Base-by-base conservation (phyloP, 2,113 vertebrate genomes). In the Eptatretus burgeri region DNA sequence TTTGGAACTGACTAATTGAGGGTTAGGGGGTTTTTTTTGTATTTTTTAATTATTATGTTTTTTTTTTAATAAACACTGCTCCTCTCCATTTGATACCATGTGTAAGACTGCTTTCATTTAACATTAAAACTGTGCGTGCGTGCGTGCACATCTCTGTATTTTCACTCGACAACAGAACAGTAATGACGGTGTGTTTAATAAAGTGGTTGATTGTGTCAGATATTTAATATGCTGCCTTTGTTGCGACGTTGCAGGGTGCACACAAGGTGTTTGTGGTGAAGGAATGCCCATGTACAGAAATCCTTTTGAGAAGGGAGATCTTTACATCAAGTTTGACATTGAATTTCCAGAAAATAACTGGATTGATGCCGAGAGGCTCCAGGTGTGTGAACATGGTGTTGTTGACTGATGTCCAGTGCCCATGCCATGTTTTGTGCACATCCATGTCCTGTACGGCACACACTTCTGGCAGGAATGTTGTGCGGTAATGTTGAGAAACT, bases 221-320 rank as follows among this genome's bases (percentile, higher is more conserved):
- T 7, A 41, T 41, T 41, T 41, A 7, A 41, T 41, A 11, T 60
- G 9, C n/a, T 12, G 56, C n/a, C 56, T 13, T 67, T 11, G 20
- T 56, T 56, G 17, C 41, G 14, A 12, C 65, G 65, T 66, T 67
- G 11, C 71, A 96, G 91, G 85, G 20, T 85, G 77, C 71, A 74
- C 85, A 67, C 80, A 84, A 51, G 80, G 95, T 64, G 85, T 94
- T 66, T 76, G 81, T 69, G 85, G 82, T 62, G 91, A 98, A 73
- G 89, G 91, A 68, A 98, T 96, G 91, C 89, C 91, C 49, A 85
- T 93, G 66, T 98, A 94, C 70, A 85, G 87, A 69, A 96, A 96
- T 73, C 89, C 89, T 3, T 98, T 98, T 76, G 86, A 94, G 72
- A 98, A 98, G 65, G 87, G 91, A 64, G 87, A 98, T 74, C 81